Evolutionary conservation across 2,888 invertebrate genomes (phyloP).

Genomic region (Luffia ferchaultella): DNA sequence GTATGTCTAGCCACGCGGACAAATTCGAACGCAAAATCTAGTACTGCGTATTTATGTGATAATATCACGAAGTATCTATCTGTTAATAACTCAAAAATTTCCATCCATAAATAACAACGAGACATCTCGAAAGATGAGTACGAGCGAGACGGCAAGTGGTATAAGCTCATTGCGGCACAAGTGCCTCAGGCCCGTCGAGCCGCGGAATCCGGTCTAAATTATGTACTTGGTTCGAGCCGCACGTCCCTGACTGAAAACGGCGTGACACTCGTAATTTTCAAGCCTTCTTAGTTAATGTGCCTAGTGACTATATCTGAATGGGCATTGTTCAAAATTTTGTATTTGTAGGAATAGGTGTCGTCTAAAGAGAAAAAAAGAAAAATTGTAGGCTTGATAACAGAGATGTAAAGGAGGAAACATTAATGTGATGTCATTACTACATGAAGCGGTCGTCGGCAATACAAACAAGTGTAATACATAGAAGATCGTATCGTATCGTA

Average conservation of each 20-base stretch:
- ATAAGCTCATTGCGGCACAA: not conserved
- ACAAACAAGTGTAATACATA: not conserved
- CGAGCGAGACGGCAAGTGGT: too few relatives aligned
- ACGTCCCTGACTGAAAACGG: not conserved
- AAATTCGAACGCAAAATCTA: too few relatives aligned
- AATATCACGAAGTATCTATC: too few relatives aligned
- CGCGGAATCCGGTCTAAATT: not conserved
- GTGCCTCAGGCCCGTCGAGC: not conserved
- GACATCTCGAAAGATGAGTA: too few relatives aligned
- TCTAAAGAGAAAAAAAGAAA: not conserved
- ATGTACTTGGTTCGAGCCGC: not conserved
- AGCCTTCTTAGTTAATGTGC: not conserved
- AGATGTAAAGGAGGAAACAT: not conserved
- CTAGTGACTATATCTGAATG: not conserved
- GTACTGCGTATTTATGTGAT: too few relatives aligned
- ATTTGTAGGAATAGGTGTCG: not conserved
- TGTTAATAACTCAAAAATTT: too few relatives aligned
- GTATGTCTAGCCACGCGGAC: too few relatives aligned
- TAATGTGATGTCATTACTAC: not conserved
- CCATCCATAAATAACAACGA: too few relatives aligned
- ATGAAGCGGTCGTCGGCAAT: not conserved
- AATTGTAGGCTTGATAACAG: not conserved
- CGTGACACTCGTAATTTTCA: not conserved
- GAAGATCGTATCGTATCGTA: too few relatives aligned
- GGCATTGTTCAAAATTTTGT: not conserved